Evolutionary conservation across 2,113 vertebrate genomes (phyloP).

Genomic region (Chaenocephalus aceratus): DNA sequence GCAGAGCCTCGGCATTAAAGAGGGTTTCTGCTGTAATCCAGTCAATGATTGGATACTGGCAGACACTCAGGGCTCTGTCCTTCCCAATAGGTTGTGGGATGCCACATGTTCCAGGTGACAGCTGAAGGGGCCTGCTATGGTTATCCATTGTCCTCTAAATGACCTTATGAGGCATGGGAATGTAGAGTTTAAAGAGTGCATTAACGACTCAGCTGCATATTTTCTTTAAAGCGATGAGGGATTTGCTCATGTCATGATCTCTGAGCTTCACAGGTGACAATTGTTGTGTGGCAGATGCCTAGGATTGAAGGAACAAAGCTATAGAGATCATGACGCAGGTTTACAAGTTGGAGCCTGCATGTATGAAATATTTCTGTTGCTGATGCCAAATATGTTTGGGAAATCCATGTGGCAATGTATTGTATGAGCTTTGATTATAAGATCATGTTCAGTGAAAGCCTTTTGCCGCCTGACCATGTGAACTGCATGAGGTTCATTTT

Average conservation of each 20-base stretch:
- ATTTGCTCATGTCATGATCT: slow-evolving; percentile 35
- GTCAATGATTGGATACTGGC: slow-evolving; percentile 66
- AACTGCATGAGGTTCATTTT: background rate
- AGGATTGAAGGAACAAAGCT: slow-evolving; percentile 9
- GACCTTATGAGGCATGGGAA: slow-evolving; percentile 53
- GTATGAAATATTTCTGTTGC: slow-evolving; percentile 25
- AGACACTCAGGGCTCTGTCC: slow-evolving; percentile 35
- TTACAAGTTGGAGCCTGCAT: slow-evolving; percentile 30
- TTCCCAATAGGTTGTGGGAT: slow-evolving; percentile 38
- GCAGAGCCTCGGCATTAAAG: slow-evolving; percentile 68
- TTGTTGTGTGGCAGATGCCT: slow-evolving; percentile 21
- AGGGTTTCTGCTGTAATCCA: slow-evolving; percentile 72
- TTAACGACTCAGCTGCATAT: slow-evolving; percentile 32
- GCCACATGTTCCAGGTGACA: slow-evolving; percentile 74
- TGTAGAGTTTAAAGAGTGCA: slow-evolving; percentile 23
- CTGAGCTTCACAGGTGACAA: slow-evolving; percentile 34
- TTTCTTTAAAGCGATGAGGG: slow-evolving; percentile 38
- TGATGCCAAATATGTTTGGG: slow-evolving; percentile 1
- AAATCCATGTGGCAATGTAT: background rate
- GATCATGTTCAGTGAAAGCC: background rate
- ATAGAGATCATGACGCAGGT: slow-evolving; percentile 29
- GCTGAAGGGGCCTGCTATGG: slow-evolving; percentile 47
- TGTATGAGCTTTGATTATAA: slow-evolving; percentile 7
- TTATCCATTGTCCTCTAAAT: slow-evolving; percentile 39
- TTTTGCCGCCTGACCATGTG: slow-evolving; percentile 2